Evolutionary conservation across 2,113 vertebrate genomes (phyloP).

Genomic region (Paratilapia polleni): DNA sequence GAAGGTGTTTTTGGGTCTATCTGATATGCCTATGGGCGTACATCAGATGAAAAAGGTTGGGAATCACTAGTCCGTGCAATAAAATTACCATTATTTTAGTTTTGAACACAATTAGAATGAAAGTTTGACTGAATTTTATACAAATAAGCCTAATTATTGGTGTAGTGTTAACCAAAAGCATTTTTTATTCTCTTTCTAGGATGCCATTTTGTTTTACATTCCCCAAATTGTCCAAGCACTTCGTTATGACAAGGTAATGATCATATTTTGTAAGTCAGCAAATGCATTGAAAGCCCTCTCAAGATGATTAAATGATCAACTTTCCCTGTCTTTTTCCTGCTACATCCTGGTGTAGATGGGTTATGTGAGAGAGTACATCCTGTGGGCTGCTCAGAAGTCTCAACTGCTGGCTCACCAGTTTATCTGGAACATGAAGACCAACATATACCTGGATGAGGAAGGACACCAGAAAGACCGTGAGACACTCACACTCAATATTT

Average conservation of each 20-base stretch:
- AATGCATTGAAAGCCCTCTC: background rate
- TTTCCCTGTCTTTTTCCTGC: background rate
- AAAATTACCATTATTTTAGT: too few species aligned
- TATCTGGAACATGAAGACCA: conserved; percentile 99
- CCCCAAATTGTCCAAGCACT: conserved; percentile 98
- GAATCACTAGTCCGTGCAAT: too few species aligned
- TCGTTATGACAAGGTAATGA: conserved; percentile 93
- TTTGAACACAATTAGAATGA: background rate
- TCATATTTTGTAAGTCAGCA: background rate
- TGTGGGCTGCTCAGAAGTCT: conserved; percentile 95
- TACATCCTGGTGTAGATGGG: conserved; percentile 85
- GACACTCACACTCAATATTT: conserved; percentile 16
- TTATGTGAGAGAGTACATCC: conserved; percentile 95
- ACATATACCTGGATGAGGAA: conserved; percentile 93
- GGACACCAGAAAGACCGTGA: conserved; percentile 94
- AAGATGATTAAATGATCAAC: background rate
- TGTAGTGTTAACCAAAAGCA: background rate
- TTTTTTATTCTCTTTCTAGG: conserved; percentile 75
- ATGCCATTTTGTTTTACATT: conserved; percentile 98
- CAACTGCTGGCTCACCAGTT: conserved; percentile 97
- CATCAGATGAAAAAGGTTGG: too few species aligned
- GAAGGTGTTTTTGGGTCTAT: background rate
- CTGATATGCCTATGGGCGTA: too few species aligned
- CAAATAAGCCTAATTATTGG: background rate
- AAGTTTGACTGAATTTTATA: background rate